Conservation (phyloP, 1,140 invertebrate species). For the Heliconius nattereri region DNA sequence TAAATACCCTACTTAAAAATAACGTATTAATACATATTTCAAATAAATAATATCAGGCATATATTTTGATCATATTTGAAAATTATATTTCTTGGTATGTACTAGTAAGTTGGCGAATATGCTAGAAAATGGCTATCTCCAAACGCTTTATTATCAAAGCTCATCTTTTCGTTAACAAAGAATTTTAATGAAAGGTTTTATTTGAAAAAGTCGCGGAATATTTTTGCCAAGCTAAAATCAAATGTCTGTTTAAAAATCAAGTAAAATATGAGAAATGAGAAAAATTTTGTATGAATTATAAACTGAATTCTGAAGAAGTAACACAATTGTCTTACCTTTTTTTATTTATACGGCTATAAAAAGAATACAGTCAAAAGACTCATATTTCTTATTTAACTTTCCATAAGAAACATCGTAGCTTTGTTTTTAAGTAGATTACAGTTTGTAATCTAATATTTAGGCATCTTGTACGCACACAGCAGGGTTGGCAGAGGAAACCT, state of each 20-base stretch:
- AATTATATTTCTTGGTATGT: too few species aligned
- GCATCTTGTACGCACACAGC: background rate
- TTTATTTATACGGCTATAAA: constrained; percentile 17
- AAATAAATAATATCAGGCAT: too few species aligned
- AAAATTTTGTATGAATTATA: constrained; percentile 22
- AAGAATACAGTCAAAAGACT: background rate
- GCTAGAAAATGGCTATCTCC: too few species aligned
- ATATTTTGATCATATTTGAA: too few species aligned
- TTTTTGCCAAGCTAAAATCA: background rate
- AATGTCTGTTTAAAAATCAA: background rate
- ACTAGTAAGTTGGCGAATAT: too few species aligned
- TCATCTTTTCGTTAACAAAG: background rate
- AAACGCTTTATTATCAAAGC: background rate
- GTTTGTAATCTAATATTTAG: background rate
- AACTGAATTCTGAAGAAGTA: constrained; percentile 14
- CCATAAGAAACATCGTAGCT: too few species aligned
- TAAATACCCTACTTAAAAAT: too few species aligned
- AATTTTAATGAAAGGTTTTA: background rate
- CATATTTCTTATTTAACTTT: background rate
- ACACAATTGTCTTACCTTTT: constrained; percentile 6
- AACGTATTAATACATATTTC: too few species aligned
- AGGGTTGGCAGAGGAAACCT: too few species aligned
- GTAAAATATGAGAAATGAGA: background rate
- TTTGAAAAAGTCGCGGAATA: background rate
- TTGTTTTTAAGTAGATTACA: too few species aligned